These are phyloP conservation scores for Adelphocoris suturalis DNA, from an alignment of 2,888 invertebrate genomes.

Conservation along the genomic window DNA sequence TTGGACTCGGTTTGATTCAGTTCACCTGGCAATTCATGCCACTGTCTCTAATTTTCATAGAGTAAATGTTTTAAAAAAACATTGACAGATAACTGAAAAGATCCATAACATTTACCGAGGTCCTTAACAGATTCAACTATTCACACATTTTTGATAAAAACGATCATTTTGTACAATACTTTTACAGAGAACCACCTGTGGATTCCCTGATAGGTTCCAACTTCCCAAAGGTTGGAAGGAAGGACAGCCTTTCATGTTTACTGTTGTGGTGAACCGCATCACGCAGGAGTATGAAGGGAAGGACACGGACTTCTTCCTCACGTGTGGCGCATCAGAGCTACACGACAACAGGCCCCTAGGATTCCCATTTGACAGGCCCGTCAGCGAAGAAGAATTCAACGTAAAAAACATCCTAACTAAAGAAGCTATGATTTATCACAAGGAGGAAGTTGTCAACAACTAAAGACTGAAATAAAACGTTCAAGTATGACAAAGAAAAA, in stretches of 20 bases:
- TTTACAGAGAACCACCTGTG: conserved; percentile 79
- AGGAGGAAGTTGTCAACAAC: conserved; percentile 75
- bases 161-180: too few species aligned
- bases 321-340: conserved; percentile 79
- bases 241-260: conserved; percentile 84
- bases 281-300: conserved; percentile 74
- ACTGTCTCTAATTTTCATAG: too few species aligned
- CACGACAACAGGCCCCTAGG: conserved; percentile 84
- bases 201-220: conserved; percentile 86
- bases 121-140: too few species aligned
- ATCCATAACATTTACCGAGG: too few species aligned
- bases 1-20: too few species aligned
- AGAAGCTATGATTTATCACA: conserved; percentile 83
- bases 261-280: conserved; percentile 81
- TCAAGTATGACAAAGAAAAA: background rate
- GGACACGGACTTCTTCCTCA: conserved; percentile 77
- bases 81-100: too few species aligned
- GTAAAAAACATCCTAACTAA: conserved; percentile 83
- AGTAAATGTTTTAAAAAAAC: too few species aligned
- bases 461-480: conserved; percentile 20
- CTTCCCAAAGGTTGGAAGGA: conserved; percentile 85
- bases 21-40: too few species aligned
- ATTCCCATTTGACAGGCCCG: conserved; percentile 86
- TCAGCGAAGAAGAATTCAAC: conserved; percentile 83
- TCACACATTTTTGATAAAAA: too few species aligned